Evolutionary conservation across 1,140 invertebrate species (phyloP), one percentile per base, ranked within the genome.

Genomic region (Scaptomyza hsui): DNA sequence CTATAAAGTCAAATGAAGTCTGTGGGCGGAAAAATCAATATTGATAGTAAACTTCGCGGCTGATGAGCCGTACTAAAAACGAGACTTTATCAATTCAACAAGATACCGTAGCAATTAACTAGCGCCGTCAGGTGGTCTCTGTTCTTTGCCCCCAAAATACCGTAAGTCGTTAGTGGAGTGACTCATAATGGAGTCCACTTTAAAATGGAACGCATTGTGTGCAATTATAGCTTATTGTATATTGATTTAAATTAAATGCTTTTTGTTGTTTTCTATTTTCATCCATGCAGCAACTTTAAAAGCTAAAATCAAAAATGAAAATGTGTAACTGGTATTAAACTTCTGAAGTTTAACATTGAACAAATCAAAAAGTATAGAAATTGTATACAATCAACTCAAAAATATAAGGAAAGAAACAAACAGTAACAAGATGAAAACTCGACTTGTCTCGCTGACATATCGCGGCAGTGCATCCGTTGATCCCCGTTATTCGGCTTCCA

Each of bases 391-490:
- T n/a, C n/a, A 55, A 63, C 39, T 49, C 21, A 29, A 42, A 60
- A 39, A 26, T 16, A 44, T 12, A 39, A 7, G 18, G 37, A 19
- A 41, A 35, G 16, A 53, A 32, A n/a, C 59, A 10, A 60, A 19
- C 32, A 13, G 4, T 12, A 51, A 29, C 39, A 86, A 83, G 60
- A 94, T 94, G 93, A 94, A 93, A 86, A 95, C 95, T 74, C 94
- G 94, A 85, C 91, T 95, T 42, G 93, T 95, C 26, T 93, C 94
- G 3, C 93, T 95, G 24, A 93, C 93, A 53, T 96, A 95, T 90
- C 92, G 95, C 24, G 95, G 95, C 18, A 95, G 93, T 89, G 95
- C 95, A 7, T 95, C 94, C 5, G 95, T 95, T 93, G 95, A 96
- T 90, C 93, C 94, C 19, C 91, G 95, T 41, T 95, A 95, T 72